These are phyloP conservation scores for Anneissia japonica DNA, from an alignment of 35 echinoderm and acorn worm genomes.

Conservation along the genomic window DNA sequence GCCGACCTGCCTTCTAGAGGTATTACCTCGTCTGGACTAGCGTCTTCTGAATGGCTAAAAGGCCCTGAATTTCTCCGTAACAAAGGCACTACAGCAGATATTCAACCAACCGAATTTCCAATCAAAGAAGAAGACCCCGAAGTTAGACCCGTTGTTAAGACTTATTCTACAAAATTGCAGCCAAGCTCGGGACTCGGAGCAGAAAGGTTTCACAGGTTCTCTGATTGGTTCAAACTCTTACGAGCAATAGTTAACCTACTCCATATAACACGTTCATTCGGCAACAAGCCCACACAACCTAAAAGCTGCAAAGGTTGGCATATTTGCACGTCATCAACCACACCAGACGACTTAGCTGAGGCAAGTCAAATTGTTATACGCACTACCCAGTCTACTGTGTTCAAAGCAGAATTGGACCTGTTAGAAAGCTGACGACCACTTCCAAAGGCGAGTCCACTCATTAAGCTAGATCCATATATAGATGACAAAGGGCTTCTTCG, in stretches of 20 bases:
- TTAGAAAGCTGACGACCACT: background rate
- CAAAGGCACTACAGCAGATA: too few relatives aligned
- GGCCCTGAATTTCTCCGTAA: too few relatives aligned
- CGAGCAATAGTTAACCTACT: too few relatives aligned
- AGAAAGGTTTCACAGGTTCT: too few relatives aligned
- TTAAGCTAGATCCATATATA: background rate
- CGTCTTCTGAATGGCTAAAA: too few relatives aligned
- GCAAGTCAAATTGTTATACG: background rate
- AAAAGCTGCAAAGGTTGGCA: background rate
- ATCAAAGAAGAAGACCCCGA: too few relatives aligned
- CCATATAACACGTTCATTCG: background rate
- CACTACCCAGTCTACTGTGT: background rate
- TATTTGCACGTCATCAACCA: background rate
- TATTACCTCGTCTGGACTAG: background rate
- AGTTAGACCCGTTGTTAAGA: too few relatives aligned
- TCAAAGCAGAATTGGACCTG: background rate
- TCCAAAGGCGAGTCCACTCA: background rate
- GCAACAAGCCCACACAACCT: background rate
- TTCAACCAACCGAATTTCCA: too few relatives aligned
- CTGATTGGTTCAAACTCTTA: too few relatives aligned
- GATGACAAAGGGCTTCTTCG: background rate
- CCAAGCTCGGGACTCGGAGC: background rate
- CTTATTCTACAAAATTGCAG: background rate
- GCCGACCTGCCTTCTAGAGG: background rate
- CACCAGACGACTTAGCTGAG: background rate